Percentiles rank a stretch among this genome's conserved stretches.
These are phyloP conservation scores for Elephas maximus DNA, from an alignment of 2,113 vertebrate species.

Conservation along the genomic window DNA sequence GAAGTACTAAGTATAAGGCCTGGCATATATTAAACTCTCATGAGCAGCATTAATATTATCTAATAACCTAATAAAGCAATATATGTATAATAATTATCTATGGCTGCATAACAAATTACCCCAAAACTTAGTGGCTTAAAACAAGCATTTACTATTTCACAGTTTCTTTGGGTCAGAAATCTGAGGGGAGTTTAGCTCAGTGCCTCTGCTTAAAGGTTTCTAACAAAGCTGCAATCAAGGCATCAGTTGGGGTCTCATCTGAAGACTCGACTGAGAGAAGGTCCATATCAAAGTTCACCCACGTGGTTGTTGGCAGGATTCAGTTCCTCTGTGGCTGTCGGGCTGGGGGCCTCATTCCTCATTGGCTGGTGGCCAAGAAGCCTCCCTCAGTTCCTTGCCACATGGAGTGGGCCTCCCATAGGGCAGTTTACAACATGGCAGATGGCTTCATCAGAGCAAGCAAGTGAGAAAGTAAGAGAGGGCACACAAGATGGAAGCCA, in stretches of 20 bases:
- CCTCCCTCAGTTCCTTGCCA: neutral
- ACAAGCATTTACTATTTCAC: neutral
- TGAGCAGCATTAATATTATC: neutral
- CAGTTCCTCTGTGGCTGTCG: neutral
- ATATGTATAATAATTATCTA: neutral
- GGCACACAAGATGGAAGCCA: neutral
- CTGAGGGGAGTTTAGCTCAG: neutral
- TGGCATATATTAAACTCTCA: neutral
- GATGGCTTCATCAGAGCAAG: neutral
- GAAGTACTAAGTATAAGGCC: neutral
- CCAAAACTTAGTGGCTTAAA: neutral
- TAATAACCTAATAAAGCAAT: slow-evolving; percentile 12
- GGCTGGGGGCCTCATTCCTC: neutral
- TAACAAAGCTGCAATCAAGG: neutral
- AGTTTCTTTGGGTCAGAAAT: neutral
- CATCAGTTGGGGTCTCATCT: neutral
- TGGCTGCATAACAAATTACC: neutral
- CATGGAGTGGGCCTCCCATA: neutral
- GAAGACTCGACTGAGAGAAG: neutral
- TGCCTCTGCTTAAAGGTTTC: neutral
- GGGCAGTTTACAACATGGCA: neutral
- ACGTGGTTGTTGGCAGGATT: neutral
- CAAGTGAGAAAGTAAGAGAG: neutral
- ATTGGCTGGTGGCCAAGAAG: neutral
- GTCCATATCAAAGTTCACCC: neutral